These are phyloP conservation scores for Heteromurus nitidus DNA, from an alignment of 2,888 invertebrate species.

Conservation along the genomic window DNA sequence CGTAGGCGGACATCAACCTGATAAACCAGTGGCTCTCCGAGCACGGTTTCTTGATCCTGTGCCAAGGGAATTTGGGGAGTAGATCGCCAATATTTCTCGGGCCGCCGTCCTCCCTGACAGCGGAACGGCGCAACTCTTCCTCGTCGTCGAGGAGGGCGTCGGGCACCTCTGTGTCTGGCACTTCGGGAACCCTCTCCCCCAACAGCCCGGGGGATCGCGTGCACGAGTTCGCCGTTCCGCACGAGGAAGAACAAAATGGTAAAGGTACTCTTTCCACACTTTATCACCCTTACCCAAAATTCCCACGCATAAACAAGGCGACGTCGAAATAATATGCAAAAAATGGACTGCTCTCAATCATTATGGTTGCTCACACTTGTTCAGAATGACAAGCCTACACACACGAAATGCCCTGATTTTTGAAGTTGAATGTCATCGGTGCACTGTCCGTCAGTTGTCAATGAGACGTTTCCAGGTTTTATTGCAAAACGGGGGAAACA, in stretches of 20 bases:
- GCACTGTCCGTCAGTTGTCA: too few relatives aligned
- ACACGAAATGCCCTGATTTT: too few relatives aligned
- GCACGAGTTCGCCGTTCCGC: slow-evolving; percentile 62
- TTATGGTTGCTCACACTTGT: too few relatives aligned
- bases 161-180: slow-evolving; percentile 69
- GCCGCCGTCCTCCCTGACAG: slow-evolving; percentile 65
- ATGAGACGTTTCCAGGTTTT: too few relatives aligned
- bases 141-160: slow-evolving; percentile 70
- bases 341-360: too few relatives aligned
- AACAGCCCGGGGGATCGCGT: slow-evolving; percentile 66
- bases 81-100: slow-evolving; percentile 70
- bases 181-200: slow-evolving; percentile 70
- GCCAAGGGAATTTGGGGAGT: slow-evolving; percentile 74
- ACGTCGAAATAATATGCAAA: too few relatives aligned
- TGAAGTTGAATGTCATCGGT: too few relatives aligned
- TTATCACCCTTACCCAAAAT: too few relatives aligned
- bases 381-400: too few relatives aligned
- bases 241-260: slow-evolving; percentile 67
- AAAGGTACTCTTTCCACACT: slow-evolving; percentile 11
- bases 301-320: too few relatives aligned
- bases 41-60: slow-evolving; percentile 76
- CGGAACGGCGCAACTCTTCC: slow-evolving; percentile 57
- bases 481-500: too few relatives aligned
- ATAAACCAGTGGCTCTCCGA: slow-evolving; percentile 77
- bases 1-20: slow-evolving; percentile 75